Evolutionary conservation across 2,113 vertebrate species (phyloP).

Genomic region (Acanthisitta chloris): DNA sequence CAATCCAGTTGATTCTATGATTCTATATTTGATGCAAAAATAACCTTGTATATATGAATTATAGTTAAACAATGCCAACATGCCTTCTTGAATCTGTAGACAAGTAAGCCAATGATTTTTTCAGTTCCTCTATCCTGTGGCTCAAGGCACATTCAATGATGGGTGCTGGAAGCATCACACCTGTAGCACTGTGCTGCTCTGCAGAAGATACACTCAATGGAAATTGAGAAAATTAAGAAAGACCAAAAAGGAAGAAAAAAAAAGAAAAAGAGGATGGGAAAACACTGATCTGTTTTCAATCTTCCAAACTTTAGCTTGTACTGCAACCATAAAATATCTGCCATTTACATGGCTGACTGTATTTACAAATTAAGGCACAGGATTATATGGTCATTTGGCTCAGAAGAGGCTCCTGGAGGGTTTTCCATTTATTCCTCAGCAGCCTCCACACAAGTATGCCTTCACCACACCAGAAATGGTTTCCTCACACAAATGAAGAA

Average conservation of each 20-base stretch:
- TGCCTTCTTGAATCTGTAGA: background rate
- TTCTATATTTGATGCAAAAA: background rate
- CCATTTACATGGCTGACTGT: background rate
- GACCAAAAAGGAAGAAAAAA: background rate
- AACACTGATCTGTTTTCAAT: background rate
- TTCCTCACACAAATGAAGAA: background rate
- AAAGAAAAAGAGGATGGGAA: background rate
- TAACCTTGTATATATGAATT: background rate
- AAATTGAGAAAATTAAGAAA: background rate
- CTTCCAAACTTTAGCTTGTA: background rate
- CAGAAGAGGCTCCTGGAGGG: background rate
- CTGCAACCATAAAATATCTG: background rate
- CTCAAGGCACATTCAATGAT: background rate
- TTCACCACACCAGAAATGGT: background rate
- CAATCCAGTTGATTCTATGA: no score
- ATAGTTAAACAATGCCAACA: background rate
- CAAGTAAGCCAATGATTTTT: background rate
- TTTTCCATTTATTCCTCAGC: background rate
- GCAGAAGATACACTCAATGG: background rate
- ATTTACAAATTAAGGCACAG: slow-evolving; percentile 1
- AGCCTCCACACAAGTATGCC: background rate
- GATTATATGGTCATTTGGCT: background rate
- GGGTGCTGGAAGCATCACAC: background rate
- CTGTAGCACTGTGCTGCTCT: background rate
- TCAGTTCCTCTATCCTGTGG: background rate